Percentiles rank a stretch among this genome's conserved stretches.
Conservation (phyloP, 2,113 vertebrate species). For the Thryonomys swinderianus region DNA sequence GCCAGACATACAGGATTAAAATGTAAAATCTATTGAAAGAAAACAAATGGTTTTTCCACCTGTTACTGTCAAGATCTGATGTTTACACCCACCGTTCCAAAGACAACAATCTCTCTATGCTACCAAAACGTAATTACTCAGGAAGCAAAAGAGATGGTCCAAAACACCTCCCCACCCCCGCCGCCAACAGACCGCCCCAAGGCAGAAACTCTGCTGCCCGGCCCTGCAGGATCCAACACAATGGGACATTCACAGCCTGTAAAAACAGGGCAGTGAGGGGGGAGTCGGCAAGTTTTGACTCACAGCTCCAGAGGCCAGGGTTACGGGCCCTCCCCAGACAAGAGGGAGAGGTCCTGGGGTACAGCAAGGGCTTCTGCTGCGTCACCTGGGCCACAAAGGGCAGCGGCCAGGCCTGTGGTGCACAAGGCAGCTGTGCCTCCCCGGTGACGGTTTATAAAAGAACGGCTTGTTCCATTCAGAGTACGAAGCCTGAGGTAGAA, state of each 20-base stretch:
- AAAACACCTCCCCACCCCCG: no score
- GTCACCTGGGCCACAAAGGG: not conserved
- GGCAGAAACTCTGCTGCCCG: not conserved
- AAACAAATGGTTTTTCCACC: not conserved
- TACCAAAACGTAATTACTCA: not conserved
- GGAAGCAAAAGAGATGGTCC: not conserved
- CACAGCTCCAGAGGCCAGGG: not conserved
- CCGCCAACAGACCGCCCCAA: not conserved
- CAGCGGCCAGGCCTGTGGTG: not conserved
- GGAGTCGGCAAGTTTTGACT: not conserved
- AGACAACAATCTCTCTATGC: not conserved
- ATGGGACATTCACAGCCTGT: not conserved
- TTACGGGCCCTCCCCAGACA: not conserved
- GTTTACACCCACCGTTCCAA: not conserved
- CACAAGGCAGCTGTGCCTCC: not conserved
- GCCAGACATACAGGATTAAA: not conserved
- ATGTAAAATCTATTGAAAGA: not conserved
- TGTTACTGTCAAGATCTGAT: not conserved
- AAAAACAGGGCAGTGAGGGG: not conserved
- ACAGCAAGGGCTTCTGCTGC: not conserved
- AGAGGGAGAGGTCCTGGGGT: not conserved
- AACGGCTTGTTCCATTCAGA: not conserved
- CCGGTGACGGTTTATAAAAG: not conserved
- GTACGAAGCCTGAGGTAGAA: not conserved
- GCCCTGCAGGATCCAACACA: not conserved